Evolutionary conservation across 1,140 invertebrate genomes (phyloP).

Genomic region (Epicauta chinensis): DNA sequence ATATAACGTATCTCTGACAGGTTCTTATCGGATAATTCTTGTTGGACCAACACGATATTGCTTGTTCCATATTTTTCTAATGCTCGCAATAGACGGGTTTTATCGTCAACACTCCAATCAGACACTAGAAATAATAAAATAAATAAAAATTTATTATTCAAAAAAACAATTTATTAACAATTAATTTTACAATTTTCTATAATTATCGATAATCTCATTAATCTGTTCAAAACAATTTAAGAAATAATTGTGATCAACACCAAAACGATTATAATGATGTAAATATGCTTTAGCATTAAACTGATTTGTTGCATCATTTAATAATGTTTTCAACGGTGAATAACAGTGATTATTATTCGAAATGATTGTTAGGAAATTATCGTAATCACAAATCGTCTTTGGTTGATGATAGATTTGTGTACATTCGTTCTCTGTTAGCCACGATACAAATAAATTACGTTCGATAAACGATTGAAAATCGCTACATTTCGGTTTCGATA

Average conservation of each 20-base stretch:
- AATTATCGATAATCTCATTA: conserved; percentile 45
- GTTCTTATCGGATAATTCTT: conserved; percentile 21
- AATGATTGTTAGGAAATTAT: conserved; percentile 45
- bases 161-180: background rate
- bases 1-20: conserved; percentile 24
- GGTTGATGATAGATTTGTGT: conserved; percentile 44
- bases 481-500: conserved; percentile 7
- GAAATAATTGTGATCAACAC: conserved; percentile 47
- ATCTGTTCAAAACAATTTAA: conserved; percentile 45
- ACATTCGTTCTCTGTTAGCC: conserved; percentile 39
- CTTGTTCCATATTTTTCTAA: conserved; percentile 15
- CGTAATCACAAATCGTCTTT: conserved; percentile 39
- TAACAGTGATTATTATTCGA: conserved; percentile 45
- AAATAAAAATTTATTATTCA: background rate
- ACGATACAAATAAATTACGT: conserved; percentile 41
- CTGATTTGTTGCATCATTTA: conserved; percentile 46
- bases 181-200: conserved; percentile 39
- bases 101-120: background rate
- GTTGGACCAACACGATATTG: conserved; percentile 19
- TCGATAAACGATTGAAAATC: conserved; percentile 34
- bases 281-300: conserved; percentile 48
- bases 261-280: conserved; percentile 49
- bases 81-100: background rate
- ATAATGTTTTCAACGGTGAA: conserved; percentile 39
- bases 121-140: background rate